Conservation (phyloP, 2,797 vertebrate genomes). For the Sebastes vulpes region DNA sequence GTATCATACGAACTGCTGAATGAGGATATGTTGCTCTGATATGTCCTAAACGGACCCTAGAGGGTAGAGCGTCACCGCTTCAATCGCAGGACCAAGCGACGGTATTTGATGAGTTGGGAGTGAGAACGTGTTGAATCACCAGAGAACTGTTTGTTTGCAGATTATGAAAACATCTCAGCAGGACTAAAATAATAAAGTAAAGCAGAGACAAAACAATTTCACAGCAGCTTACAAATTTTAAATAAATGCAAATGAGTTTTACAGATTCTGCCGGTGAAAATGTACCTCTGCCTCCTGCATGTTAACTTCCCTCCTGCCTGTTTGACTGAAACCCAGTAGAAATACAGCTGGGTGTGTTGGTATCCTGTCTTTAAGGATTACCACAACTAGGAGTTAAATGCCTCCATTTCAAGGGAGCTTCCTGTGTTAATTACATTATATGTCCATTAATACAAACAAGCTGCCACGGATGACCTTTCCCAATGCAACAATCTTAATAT, state of each 20-base stretch:
- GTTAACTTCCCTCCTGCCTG: background rate
- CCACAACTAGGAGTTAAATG: background rate
- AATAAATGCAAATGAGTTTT: constrained; percentile 1
- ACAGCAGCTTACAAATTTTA: background rate
- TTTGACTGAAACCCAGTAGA: background rate
- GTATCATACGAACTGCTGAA: no score
- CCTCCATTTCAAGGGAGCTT: background rate
- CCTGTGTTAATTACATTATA: background rate
- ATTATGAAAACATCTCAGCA: background rate
- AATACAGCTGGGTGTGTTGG: background rate
- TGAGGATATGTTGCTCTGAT: no score
- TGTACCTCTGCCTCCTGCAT: background rate
- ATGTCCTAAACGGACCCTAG: background rate
- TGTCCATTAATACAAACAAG: background rate
- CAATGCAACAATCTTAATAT: background rate
- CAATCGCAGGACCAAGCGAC: background rate
- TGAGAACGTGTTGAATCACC: background rate
- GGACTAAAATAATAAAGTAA: background rate
- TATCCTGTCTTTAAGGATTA: background rate
- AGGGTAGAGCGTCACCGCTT: background rate
- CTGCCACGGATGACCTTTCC: no score
- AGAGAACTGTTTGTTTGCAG: background rate
- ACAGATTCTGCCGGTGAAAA: background rate
- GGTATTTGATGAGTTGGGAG: background rate
- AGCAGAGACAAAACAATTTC: constrained; percentile 1